A percentile compares a stretch with the other conserved stretches of the same genome.
These are phyloP conservation scores for cattle (Bos taurus) DNA, from an alignment of 2,113 vertebrate species.

Conservation along the genomic window ARS-UCD2.0 NC_037332.1:106949001-106949500, in stretches of 20 bases:
- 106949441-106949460: not conserved
- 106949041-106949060: not conserved
- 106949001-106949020: not conserved
- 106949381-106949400: not conserved
- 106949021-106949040: not conserved
- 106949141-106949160: not conserved
- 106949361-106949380: not conserved
- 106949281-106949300: not conserved
- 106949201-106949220: not conserved
- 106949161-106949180: not conserved
- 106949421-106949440: not conserved
- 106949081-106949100: not conserved
- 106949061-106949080: not conserved
- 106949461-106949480: not conserved
- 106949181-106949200: not conserved
- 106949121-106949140: not conserved
- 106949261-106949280: not conserved
- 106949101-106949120: not conserved
- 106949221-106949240: not conserved
- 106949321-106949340: not conserved
- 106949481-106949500: conserved; percentile 57
- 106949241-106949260: not conserved
- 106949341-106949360: not conserved
- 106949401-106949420: not conserved
- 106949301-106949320: not conserved